Base-by-base conservation (phyloP, 2,797 vertebrate species). In the Gallinago stenura region DNA sequence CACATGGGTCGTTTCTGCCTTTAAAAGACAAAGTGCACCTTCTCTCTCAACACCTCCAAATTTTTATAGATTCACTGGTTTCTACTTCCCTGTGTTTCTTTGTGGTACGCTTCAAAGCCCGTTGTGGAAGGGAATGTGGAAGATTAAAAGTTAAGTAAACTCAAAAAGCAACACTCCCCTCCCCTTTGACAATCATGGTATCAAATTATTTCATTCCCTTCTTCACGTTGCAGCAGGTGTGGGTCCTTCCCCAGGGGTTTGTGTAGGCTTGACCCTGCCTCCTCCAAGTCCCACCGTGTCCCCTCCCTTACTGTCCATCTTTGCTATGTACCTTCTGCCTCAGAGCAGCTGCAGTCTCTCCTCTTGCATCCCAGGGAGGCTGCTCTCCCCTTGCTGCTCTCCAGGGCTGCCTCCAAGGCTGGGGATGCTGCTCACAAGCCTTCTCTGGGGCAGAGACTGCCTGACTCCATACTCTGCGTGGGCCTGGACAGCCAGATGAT, bases 401-500 rank as follows among this genome's bases (percentile, higher is more conserved):
- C 24, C 16, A 0, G 1, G 50, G 26, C n/a, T n/a, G 66, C 31
- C 53, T 51, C 33, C 1, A 0, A 85, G 71, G 51, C 16, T 4
- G 5, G 9, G 24, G 68, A 45, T 54, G 41, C 3, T 50, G 62
- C 26, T 54, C 46, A 16, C 43, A 85, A 76, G 28, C 57, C 39
- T 60, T 72, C 48, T 39, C 45, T 0, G 0, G 39, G 15, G 37
- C 31, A 65, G 39, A 54, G 10, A 8, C 31, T 7, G 25, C 50
- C 50, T 15, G 41, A 20, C 41, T 58, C n/a, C 31, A 9, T 0
- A 1, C n/a, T 62, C 58, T 5, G 7, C 12, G 1, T 0, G 1
- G 21, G 18, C n/a, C 58, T 45, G 62, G 15, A 24, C n/a, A 62
- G 39, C 7, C 41, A 14, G 13, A 15, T 22, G 4, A 1, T 37